A percentile compares a stretch with the other conserved stretches of the same genome.
Conservation (phyloP, 2,797 vertebrate species). For the Bucorvus abyssinicus region DNA sequence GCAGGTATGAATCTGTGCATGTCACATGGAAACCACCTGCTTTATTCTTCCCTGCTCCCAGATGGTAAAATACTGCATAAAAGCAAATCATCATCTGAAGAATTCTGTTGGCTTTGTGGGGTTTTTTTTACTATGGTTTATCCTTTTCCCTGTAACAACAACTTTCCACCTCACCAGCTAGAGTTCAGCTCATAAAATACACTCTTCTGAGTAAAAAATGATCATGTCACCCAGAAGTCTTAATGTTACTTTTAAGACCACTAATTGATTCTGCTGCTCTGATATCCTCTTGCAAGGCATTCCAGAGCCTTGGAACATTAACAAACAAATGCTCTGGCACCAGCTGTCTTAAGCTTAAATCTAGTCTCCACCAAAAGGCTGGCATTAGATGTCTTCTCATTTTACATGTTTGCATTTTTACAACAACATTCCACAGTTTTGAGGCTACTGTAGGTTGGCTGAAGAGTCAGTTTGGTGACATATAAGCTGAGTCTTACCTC, state of each 20-base stretch:
- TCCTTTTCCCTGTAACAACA: not conserved
- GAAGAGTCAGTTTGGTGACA: not conserved
- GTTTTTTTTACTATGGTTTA: not conserved
- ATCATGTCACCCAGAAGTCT: not conserved
- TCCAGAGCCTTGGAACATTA: constrained; percentile 39
- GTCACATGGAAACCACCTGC: not conserved
- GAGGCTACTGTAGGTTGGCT: not conserved
- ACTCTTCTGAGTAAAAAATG: not conserved
- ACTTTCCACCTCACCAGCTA: not conserved
- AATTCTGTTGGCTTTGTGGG: not conserved
- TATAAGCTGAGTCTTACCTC: not conserved
- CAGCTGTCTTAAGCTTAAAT: constrained; percentile 68
- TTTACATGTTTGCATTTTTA: constrained; percentile 64
- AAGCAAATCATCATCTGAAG: not conserved
- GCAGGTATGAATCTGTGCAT: not conserved
- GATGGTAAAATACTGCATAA: not conserved
- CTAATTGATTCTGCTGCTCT: constrained; percentile 50
- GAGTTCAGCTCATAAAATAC: not conserved
- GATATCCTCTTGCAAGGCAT: constrained; percentile 46
- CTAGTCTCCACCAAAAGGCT: constrained; percentile 58
- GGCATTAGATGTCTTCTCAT: constrained; percentile 47
- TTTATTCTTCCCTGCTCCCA: not conserved
- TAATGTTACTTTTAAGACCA: constrained; percentile 7
- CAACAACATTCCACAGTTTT: constrained; percentile 49
- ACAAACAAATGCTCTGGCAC: constrained; percentile 49